Evolutionary conservation across 2,113 vertebrate species (phyloP), one percentile per base, ranked within the genome.

Genomic region (Polyodon spathula): DNA sequence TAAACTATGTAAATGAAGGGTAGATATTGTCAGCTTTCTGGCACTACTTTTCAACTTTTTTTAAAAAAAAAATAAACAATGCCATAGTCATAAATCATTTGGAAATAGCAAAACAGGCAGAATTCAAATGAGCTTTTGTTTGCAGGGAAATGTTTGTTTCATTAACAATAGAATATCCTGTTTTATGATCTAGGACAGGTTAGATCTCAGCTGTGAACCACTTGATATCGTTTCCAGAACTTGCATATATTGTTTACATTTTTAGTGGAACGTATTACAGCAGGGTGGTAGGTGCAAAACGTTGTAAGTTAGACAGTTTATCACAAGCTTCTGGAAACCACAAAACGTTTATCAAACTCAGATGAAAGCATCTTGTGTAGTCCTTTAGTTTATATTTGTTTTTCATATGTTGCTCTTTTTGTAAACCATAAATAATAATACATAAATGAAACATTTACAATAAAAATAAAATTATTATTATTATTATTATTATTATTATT

Each of bases 31-130:
- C 63, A 64, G 37, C 43, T 38, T 37, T 54, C 43, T 46, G 40
- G 51, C 59, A 58, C 27, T 64, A 58, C 57, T 65, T n/a, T 46
- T 64, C 58, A 62, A 58, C 66, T 42, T 3, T 59, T 4, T 4
- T 27, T 9, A 69, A 77, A 70, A 72, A 59, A 76, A 63, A 74
- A 70, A 69, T 4, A 48, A 38, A 42, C 54, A 66, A 75, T 66
- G 61, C 68, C 48, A 71, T 52, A 5, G 38, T 56, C 1, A 27
- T 65, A 59, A 68, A 75, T 63, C 58, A 57, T 43, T 44, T 44
- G 39, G 55, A 27, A 69, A 66, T 57, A 64, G 63, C 51, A 15
- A 54, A 62, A 56, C 41, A 37, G 51, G 60, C 64, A 53, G n/a
- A 37, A 60, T 64, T 51, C 40, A 67, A 73, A 76, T 56, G 62